Percentiles rank a stretch among this genome's conserved stretches.
These are phyloP conservation scores for Corythornis madagascariensis DNA, from an alignment of 2,113 vertebrate genomes.

Conservation along the genomic window DNA sequence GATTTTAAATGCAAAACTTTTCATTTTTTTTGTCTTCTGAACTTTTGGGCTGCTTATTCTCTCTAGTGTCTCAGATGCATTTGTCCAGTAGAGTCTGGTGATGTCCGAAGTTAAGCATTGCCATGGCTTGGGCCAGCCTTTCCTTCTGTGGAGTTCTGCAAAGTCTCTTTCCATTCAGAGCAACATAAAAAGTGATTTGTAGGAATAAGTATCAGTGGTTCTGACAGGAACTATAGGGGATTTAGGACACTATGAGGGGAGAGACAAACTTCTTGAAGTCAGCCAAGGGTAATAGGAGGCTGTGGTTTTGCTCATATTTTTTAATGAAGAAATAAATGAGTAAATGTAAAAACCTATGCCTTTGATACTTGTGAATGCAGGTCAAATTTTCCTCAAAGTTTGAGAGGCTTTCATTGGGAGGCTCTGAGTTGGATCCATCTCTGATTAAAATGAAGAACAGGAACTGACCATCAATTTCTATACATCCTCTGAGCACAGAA, in stretches of 20 bases:
- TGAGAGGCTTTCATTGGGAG: background rate
- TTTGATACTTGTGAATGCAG: background rate
- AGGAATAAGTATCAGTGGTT: background rate
- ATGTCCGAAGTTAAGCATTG: background rate
- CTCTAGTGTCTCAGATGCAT: background rate
- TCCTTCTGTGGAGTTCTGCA: background rate
- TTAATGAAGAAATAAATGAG: background rate
- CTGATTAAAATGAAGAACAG: conserved; percentile 26
- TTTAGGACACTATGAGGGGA: background rate
- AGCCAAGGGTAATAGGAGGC: background rate
- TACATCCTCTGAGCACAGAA: conserved; percentile 30
- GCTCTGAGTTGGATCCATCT: background rate
- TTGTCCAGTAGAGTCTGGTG: background rate
- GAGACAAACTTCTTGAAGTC: background rate
- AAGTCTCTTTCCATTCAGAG: background rate
- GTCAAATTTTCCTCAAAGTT: background rate
- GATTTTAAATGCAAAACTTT: background rate
- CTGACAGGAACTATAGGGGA: background rate
- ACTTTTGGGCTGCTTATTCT: background rate
- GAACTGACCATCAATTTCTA: conserved; percentile 12
- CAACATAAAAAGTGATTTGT: background rate
- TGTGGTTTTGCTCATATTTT: background rate
- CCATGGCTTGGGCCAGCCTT: background rate
- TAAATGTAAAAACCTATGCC: no score
- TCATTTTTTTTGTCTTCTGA: background rate